These are phyloP conservation scores for Panopea generosa DNA, from an alignment of 2,888 invertebrate genomes.

Conservation along the genomic window DNA sequence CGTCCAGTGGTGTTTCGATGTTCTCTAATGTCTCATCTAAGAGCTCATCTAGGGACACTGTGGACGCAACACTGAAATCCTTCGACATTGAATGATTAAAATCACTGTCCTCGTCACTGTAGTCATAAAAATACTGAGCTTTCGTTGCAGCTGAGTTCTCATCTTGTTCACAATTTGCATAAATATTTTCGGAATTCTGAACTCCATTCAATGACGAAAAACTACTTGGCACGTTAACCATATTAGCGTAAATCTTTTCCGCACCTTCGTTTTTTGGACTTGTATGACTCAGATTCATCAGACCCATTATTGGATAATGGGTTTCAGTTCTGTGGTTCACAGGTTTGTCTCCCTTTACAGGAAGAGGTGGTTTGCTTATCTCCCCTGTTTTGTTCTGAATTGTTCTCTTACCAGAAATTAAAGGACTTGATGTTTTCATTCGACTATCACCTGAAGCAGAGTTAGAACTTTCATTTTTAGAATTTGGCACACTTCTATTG, in stretches of 20 bases:
- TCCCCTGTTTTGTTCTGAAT: background rate
- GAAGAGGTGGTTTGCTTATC: slow-evolving; percentile 30
- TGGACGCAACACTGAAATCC: slow-evolving; percentile 78
- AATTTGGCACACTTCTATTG: slow-evolving; percentile 13
- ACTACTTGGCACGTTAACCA: slow-evolving; percentile 31
- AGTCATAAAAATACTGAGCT: slow-evolving; percentile 77
- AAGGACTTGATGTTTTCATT: background rate
- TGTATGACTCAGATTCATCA: slow-evolving; percentile 49
- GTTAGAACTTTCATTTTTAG: slow-evolving; percentile 16
- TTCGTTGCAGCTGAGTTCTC: slow-evolving; percentile 27
- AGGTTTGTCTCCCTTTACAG: slow-evolving; percentile 36
- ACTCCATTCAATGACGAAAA: slow-evolving; percentile 7
- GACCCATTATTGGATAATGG: slow-evolving; percentile 60
- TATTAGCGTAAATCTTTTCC: slow-evolving; percentile 44
- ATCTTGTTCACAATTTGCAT: slow-evolving; percentile 3
- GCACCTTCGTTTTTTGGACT: slow-evolving; percentile 55
- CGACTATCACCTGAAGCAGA: slow-evolving; percentile 1
- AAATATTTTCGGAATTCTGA: slow-evolving; percentile 1
- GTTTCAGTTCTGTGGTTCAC: slow-evolving; percentile 33
- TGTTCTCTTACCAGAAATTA: too few species aligned
- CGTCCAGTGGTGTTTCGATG: slow-evolving; percentile 70
- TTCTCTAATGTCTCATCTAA: slow-evolving; percentile 77
- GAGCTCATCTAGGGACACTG: slow-evolving; percentile 81
- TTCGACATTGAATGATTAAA: slow-evolving; percentile 72
- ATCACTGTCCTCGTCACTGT: slow-evolving; percentile 80